Evolutionary conservation across 1,140 invertebrate genomes (phyloP).

Genomic region (Lordiphosa stackelbergi): DNA sequence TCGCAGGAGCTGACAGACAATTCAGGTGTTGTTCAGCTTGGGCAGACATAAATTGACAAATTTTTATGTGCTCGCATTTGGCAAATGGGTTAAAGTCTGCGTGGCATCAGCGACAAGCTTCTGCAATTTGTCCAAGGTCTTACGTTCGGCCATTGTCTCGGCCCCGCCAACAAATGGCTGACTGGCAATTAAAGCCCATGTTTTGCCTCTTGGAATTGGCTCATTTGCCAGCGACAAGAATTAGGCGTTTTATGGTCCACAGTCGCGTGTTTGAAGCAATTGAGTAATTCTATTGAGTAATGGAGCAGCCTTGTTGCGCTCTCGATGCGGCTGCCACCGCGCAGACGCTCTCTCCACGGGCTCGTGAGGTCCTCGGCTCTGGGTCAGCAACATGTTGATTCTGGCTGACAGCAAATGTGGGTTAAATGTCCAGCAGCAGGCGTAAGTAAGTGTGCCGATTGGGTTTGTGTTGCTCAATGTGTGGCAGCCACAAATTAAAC

Average conservation of each 20-base stretch:
- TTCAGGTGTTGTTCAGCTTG: constrained; percentile 31
- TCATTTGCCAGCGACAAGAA: constrained; percentile 54
- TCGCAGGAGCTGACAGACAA: constrained; percentile 41
- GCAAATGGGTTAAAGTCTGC: constrained; percentile 47
- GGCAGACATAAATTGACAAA: constrained; percentile 46
- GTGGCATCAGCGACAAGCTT: background rate
- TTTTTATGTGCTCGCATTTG: constrained; percentile 36
- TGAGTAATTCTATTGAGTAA: constrained; percentile 49
- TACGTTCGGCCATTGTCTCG: constrained; percentile 13
- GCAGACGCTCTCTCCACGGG: constrained; percentile 43
- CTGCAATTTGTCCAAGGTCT: constrained; percentile 29
- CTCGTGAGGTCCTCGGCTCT: constrained; percentile 16
- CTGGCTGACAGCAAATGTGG: constrained; percentile 42
- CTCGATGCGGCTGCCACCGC: constrained; percentile 8
- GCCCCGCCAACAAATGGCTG: constrained; percentile 27
- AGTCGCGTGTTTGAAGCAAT: constrained; percentile 37
- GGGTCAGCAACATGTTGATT: constrained; percentile 70
- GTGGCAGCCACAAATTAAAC: constrained; percentile 64
- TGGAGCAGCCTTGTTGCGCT: constrained; percentile 15
- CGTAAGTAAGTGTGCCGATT: constrained; percentile 46
- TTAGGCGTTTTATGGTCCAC: constrained; percentile 64
- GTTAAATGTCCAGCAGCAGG: constrained; percentile 38
- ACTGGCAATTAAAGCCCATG: constrained; percentile 46
- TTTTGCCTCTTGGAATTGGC: constrained; percentile 34
- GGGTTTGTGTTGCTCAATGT: constrained; percentile 17